These are phyloP conservation scores for Rhynchomys soricoides DNA, from an alignment of 2,113 vertebrate genomes.

Conservation along the genomic window DNA sequence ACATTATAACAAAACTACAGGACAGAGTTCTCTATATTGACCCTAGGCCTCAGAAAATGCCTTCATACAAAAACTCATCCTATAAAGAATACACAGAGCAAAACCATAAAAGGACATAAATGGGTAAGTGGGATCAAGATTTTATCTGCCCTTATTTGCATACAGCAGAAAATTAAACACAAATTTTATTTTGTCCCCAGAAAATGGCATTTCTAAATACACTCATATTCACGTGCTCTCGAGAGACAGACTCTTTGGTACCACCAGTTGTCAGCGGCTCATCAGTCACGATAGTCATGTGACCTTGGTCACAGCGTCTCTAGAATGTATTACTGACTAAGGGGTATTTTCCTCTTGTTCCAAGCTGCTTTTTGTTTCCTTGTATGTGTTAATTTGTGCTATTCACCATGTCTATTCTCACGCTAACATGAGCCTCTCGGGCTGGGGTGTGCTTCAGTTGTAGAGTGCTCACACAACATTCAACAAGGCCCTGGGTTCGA, in stretches of 20 bases:
- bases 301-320: background rate
- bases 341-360: background rate
- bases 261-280: background rate
- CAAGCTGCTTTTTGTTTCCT: background rate
- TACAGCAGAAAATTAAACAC: background rate
- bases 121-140: background rate
- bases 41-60: background rate
- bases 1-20: background rate
- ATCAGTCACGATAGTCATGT: background rate
- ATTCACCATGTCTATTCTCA: background rate
- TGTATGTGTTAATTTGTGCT: background rate
- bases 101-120: background rate
- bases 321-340: background rate
- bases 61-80: conserved; percentile 12
- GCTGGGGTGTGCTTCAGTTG: background rate
- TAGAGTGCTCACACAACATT: background rate
- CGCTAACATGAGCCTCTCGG: background rate
- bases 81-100: conserved; percentile 44
- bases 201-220: conserved; percentile 13
- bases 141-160: conserved; percentile 11
- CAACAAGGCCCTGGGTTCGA: background rate
- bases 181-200: conserved; percentile 14
- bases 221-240: background rate
- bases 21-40: background rate
- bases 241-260: background rate